phyloP scores from a whole-genome alignment of 2,797 vertebrate genomes.

The Hippocampus kuda region DNA sequence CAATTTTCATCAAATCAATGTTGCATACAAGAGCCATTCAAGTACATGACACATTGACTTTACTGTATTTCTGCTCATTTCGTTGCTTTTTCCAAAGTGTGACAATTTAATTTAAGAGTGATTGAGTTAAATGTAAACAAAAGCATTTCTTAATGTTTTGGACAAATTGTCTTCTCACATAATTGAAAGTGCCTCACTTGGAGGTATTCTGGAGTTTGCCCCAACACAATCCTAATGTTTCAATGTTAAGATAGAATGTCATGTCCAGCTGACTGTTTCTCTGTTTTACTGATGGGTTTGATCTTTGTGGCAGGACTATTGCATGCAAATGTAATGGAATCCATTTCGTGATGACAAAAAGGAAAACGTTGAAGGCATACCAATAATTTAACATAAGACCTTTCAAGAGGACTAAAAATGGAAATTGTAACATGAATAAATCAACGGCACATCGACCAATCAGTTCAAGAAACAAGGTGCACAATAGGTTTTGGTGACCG shows the following conservation, averaged over 20 bases:
- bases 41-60: background rate
- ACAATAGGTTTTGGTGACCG: background rate
- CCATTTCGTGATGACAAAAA: background rate
- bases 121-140: background rate
- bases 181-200: background rate
- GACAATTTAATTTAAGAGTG: background rate
- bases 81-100: background rate
- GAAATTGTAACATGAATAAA: background rate
- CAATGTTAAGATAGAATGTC: background rate
- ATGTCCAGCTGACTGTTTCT: background rate
- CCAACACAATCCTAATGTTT: background rate
- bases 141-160: background rate
- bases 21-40: background rate
- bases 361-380: background rate
- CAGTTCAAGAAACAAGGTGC: background rate
- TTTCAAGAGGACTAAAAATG: background rate
- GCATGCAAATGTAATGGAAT: background rate
- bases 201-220: background rate
- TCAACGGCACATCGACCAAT: background rate
- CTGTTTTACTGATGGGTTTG: background rate
- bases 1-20: background rate
- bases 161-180: background rate
- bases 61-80: background rate
- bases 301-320: background rate
- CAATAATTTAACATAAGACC: background rate